phyloP scores from a whole-genome alignment of 2,797 vertebrate species.

The Siniperca scherzeri region DNA sequence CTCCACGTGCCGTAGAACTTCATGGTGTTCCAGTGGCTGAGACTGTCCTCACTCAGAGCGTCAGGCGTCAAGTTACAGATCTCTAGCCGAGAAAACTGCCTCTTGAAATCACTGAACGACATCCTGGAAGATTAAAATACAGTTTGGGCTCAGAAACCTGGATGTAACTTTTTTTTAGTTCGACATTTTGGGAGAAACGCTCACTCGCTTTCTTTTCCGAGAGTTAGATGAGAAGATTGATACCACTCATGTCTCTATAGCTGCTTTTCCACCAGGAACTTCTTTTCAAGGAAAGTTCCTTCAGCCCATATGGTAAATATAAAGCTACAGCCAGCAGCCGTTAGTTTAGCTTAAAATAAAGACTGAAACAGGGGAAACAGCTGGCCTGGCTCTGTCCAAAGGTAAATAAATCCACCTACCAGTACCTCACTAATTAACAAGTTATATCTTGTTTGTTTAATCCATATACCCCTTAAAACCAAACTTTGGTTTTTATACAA shows the following conservation, averaged over 20 bases:
- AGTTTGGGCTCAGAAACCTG: neutral
- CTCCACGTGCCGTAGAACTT: slow-evolving; percentile 93
- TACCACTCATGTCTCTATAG: neutral
- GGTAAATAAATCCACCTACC: neutral
- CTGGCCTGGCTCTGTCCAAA: no score
- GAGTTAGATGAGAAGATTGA: neutral
- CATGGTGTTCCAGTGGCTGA: slow-evolving; percentile 92
- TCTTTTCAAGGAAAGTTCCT: no score
- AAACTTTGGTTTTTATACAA: neutral
- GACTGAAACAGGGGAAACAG: neutral
- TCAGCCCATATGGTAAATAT: no score
- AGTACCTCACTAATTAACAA: neutral
- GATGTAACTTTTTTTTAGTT: neutral
- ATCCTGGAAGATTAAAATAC: slow-evolving; percentile 84
- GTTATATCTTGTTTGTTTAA: neutral
- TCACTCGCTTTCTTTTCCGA: neutral
- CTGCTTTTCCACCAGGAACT: no score
- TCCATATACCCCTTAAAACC: neutral
- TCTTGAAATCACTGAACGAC: slow-evolving; percentile 93
- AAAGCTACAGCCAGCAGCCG: neutral
- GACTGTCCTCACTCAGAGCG: slow-evolving; percentile 84
- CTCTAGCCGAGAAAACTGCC: slow-evolving; percentile 92
- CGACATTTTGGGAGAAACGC: neutral
- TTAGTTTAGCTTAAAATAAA: neutral
- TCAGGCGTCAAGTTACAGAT: slow-evolving; percentile 97